Evolutionary conservation across 2,797 vertebrate genomes (phyloP).

Genomic region (Streptopelia turtur): DNA sequence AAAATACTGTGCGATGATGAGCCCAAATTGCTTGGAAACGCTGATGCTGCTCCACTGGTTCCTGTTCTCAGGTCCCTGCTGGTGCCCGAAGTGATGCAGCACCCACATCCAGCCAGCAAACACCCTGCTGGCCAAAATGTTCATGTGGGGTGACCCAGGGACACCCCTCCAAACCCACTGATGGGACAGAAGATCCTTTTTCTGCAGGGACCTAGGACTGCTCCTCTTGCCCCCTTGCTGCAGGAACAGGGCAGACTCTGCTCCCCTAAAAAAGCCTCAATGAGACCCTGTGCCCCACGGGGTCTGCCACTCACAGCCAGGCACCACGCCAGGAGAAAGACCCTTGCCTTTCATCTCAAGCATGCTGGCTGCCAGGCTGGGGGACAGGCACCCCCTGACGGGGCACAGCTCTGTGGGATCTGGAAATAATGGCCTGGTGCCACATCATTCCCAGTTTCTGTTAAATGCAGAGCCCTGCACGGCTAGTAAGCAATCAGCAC

Average conservation of each 20-base stretch:
- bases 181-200: neutral
- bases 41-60: neutral
- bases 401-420: neutral
- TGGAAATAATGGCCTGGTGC: neutral
- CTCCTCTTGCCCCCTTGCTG: fast-evolving
- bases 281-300: fast-evolving
- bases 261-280: neutral
- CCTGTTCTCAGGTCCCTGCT: neutral
- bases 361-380: fast-evolving
- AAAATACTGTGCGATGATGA: neutral
- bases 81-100: fast-evolving
- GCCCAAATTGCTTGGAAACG: neutral
- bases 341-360: neutral
- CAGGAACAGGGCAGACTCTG: fast-evolving
- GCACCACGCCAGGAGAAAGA: neutral
- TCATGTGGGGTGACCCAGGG: fast-evolving
- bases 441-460: neutral
- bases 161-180: neutral
- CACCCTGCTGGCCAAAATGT: neutral
- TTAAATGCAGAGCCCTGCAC: neutral
- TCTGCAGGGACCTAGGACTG: neutral
- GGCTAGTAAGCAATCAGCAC: fast-evolving
- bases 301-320: neutral
- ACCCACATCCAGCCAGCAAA: neutral
- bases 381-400: neutral